A percentile compares a stretch with the other conserved stretches of the same genome.
phyloP scores from a whole-genome alignment of 2,797 vertebrate genomes.

The Zalophus californianus region DNA sequence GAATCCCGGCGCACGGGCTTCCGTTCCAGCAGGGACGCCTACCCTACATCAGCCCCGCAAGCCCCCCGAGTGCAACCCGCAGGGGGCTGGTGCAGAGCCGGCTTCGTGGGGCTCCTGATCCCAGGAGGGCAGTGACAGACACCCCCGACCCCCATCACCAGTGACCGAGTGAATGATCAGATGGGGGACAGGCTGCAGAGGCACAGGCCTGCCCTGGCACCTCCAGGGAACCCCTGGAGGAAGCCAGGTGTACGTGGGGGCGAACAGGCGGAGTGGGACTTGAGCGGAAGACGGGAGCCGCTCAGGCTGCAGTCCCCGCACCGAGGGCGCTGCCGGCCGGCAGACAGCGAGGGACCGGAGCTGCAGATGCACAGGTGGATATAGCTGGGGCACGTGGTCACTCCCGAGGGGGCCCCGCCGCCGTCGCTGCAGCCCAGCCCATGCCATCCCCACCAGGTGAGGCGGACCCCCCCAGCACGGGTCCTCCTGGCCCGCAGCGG shows the following conservation, averaged over 20 bases:
- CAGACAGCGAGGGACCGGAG: rapidly evolving
- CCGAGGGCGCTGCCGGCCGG: background rate
- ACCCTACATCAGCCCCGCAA: background rate
- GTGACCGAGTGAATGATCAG: background rate
- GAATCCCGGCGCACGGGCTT: background rate
- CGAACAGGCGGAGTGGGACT: background rate
- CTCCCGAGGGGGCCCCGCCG: background rate
- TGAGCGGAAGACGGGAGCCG: background rate
- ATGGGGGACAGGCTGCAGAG: background rate
- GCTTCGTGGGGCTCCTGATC: background rate
- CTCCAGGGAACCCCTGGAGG: background rate
- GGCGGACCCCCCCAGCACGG: background rate
- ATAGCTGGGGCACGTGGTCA: too few relatives aligned
- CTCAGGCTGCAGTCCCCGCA: background rate
- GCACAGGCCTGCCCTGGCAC: background rate
- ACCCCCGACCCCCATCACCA: too few relatives aligned
- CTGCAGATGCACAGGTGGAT: rapidly evolving
- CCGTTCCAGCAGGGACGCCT: background rate
- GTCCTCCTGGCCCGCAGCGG: background rate
- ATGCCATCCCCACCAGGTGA: background rate
- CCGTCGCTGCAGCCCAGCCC: background rate
- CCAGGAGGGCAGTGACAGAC: too few relatives aligned
- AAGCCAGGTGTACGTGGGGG: background rate
- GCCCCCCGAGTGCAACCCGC: background rate
- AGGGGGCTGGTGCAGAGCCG: rapidly evolving